Base-by-base conservation (phyloP, 2,113 vertebrate species). In the Forbesichthys agassizii region DNA sequence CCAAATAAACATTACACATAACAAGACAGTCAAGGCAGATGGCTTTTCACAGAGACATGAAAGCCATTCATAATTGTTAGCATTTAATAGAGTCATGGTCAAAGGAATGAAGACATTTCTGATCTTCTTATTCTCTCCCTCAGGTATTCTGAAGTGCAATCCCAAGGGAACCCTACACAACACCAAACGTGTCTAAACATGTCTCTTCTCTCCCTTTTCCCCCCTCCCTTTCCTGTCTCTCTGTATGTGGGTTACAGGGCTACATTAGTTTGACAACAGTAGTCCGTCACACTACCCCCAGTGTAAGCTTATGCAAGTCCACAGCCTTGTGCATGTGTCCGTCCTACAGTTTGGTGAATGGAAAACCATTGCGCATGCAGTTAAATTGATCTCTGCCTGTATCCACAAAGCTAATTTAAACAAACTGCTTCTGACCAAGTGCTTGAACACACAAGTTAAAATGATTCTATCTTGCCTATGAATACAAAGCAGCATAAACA, bases 381-480 rank as follows among this genome's bases (percentile, higher is more conserved):
- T 69, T 20, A 42, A 11, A 46, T 11, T 64, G 16, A 16, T 64
- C 33, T 14, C 20, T 53, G 10, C 36, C 53, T 66, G 51, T 36
- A 48, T 55, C 5, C 66, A 61, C 59, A 46, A 18, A 78, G 54
- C 47, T 64, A 63, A 69, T 55, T 49, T 49, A 75, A 54, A 54
- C n/a, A n/a, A n/a, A 73, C 72, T 66, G 53, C 42, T 68, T 68
- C 61, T 63, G 55, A 69, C 47, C 61, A 62, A 68, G 66, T 33
- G 33, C 55, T 48, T 71, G 62, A 66, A 61, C 65, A 47, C 18
- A 1, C 48, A 71, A 64, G 68, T 74, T 69, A 76, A 72, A 72
- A 11, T 58, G 65, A 85, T 61, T 57, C 61, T 82, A 71, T 77
- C 72, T 76, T 78, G 74, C 56, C 78, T 76, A 55, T 68, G 49